Base-by-base conservation (phyloP, 2,888 invertebrate species). In the Caradrina kadenii region DNA sequence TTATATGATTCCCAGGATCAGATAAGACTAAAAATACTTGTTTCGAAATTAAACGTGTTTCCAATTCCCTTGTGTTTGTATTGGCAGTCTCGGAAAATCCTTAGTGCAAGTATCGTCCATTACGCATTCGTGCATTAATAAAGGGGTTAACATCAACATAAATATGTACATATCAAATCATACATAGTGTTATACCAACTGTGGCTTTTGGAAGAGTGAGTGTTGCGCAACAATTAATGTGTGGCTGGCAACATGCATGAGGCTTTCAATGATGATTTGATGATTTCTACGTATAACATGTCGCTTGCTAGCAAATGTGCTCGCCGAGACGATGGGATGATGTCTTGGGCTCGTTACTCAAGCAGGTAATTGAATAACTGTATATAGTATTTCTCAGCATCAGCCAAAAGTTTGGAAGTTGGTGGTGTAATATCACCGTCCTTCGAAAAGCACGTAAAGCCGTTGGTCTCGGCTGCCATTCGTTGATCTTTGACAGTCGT, bases 11-110 rank as follows among this genome's bases (percentile, higher is more conserved):
- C 49, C 45, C 15, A 45, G 17, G 6, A 67, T 49, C 3, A 49
- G 26, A 39, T 62, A 31, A 52, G 52, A 19, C 39, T 42, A 10
- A 21, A 48, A 53, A 69, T 19, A 42, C n/a, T 26, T 56, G 71
- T 77, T 70, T 35, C n/a, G 42, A 58, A 61, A 73, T 39, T 15
- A 42, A 61, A 70, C 56, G n/a, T 56, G 39, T 61, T 72, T 71
- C 39, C 49, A 55, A 72, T 59, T 39, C 50, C 10, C 5, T 63
- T 71, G 17, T 76, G 48, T 74, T 74, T 56, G 31, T 42, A 42
- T 72, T 74, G 79, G 74, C 74, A 59, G 22, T 11, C 21, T 42
- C 59, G 53, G 58, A 58, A 49, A 60, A 50, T 62, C 71, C 73
- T 70, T 26, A 62, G 63, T 61, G 21, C 50, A 10, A 19, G 42